Conservation (phyloP, 2,888 invertebrate genomes). For the Noctua pronuba region DNA sequence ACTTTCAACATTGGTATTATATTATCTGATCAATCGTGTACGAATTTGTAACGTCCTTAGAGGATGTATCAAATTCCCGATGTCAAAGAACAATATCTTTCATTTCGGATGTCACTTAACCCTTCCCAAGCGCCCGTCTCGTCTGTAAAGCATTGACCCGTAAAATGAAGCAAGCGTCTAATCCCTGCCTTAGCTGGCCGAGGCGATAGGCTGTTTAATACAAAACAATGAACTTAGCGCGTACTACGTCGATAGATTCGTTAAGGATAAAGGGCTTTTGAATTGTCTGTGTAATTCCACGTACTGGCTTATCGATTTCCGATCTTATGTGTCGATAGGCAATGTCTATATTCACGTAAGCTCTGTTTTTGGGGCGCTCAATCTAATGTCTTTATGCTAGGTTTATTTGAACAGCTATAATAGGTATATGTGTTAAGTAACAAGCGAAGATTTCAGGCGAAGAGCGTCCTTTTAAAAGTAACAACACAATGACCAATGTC, state of each 20-base stretch:
- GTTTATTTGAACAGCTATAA: not conserved
- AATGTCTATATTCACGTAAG: not conserved
- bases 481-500: not conserved
- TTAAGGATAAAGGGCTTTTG: slow-evolving; percentile 67
- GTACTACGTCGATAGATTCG: slow-evolving; percentile 64
- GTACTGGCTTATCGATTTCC: slow-evolving; percentile 65
- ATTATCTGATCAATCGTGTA: not conserved
- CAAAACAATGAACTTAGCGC: slow-evolving; percentile 71
- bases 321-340: slow-evolving; percentile 21
- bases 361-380: not conserved
- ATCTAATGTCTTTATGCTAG: not conserved
- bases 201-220: slow-evolving; percentile 82
- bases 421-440: too few relatives aligned
- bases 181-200: slow-evolving; percentile 72
- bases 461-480: not conserved
- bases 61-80: slow-evolving; percentile 3
- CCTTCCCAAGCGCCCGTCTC: slow-evolving; percentile 68
- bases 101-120: slow-evolving; percentile 63
- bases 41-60: not conserved
- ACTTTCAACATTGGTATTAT: not conserved
- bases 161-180: slow-evolving; percentile 81
- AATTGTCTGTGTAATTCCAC: slow-evolving; percentile 67
- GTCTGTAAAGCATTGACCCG: slow-evolving; percentile 74
- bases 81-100: slow-evolving; percentile 30
- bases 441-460: not conserved